A percentile compares a stretch with the other conserved stretches of the same genome.
Conservation (phyloP, 2,888 invertebrate species). For the Lochmaea crataegi region DNA sequence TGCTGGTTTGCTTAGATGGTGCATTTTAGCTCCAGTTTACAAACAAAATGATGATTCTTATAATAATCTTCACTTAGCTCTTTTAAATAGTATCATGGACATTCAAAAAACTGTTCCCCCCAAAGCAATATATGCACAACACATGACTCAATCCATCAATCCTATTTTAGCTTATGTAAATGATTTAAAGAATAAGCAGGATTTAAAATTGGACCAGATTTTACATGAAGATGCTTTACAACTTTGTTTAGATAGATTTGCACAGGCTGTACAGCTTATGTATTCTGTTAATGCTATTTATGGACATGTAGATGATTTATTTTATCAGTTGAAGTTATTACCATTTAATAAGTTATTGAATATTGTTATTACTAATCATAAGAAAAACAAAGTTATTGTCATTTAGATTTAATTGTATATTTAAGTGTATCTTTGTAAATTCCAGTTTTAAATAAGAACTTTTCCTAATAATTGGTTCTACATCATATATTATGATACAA, state of each 20-base stretch:
- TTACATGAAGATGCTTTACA: conserved; percentile 63
- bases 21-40: conserved; percentile 75
- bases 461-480: too few species aligned
- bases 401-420: conserved; percentile 15
- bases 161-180: conserved; percentile 51
- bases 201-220: conserved; percentile 46
- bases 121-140: conserved; percentile 74
- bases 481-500: too few species aligned
- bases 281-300: conserved; percentile 82
- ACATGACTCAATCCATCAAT: conserved; percentile 63
- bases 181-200: conserved; percentile 49
- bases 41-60: conserved; percentile 67
- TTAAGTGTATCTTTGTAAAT: too few species aligned
- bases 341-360: conserved; percentile 74
- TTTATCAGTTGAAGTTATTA: conserved; percentile 71
- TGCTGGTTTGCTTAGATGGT: conserved; percentile 84
- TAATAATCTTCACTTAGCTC: conserved; percentile 75
- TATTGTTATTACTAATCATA: conserved; percentile 74
- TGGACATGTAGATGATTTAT: conserved; percentile 79
- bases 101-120: conserved; percentile 67
- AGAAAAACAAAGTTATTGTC: conserved; percentile 48
- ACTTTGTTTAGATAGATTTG: conserved; percentile 79
- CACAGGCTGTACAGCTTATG: conserved; percentile 86
- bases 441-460: too few species aligned
- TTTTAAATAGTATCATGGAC: conserved; percentile 75